A percentile compares a stretch with the other conserved stretches of the same genome.
phyloP scores from a whole-genome alignment of 2,797 vertebrate genomes.

The Enteromius fasciolatus region DNA sequence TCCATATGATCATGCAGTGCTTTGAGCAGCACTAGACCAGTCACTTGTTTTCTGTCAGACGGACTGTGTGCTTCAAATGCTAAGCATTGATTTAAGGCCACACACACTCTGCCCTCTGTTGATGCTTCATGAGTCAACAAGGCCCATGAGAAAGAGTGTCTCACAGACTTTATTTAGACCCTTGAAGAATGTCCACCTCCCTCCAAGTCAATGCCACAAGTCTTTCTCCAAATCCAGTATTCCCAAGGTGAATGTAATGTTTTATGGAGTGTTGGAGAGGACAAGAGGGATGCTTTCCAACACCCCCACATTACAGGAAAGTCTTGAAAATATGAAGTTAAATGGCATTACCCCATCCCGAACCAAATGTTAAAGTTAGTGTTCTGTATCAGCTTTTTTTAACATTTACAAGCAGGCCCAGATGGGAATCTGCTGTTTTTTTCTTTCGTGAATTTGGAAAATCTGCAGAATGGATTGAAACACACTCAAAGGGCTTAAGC shows the following conservation, averaged over 20 bases:
- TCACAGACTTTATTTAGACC: constrained; percentile 62
- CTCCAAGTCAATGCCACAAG: constrained; percentile 55
- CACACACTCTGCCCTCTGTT: constrained; percentile 41
- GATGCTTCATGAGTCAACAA: constrained; percentile 51
- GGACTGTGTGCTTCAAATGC: constrained; percentile 35
- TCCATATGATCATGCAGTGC: constrained; percentile 24
- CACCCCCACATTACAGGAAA: constrained; percentile 26
- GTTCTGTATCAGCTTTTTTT: not conserved
- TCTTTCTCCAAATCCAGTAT: constrained; percentile 55
- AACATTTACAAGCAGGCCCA: not conserved
- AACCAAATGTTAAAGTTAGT: not conserved
- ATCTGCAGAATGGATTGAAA: not conserved
- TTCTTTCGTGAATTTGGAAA: not conserved
- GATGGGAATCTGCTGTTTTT: not conserved
- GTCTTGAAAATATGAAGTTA: constrained; percentile 15
- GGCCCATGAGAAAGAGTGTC: constrained; percentile 59
- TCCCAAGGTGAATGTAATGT: constrained; percentile 60
- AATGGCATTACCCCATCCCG: not conserved
- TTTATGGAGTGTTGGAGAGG: constrained; percentile 59
- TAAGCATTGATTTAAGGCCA: constrained; percentile 27
- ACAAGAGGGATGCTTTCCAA: constrained; percentile 51
- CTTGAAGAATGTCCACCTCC: constrained; percentile 59
- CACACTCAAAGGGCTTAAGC: not conserved
- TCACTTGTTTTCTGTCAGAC: constrained; percentile 8
- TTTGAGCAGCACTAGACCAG: constrained; percentile 12